A percentile compares a stretch with the other conserved stretches of the same genome.
Conservation (phyloP, 2,113 vertebrate species). For the Thomomys bottae region DNA sequence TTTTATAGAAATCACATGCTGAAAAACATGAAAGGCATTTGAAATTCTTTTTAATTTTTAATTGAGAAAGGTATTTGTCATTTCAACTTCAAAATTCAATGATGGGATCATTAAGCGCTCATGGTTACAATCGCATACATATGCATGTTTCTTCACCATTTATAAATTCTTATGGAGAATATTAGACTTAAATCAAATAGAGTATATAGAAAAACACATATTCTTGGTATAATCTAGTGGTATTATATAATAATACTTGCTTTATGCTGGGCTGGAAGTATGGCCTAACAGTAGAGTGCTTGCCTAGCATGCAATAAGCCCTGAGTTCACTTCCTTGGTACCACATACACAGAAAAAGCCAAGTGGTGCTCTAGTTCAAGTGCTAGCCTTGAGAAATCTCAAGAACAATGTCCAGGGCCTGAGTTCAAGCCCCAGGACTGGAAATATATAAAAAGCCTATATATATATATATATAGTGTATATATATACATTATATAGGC, state of each 20-base stretch:
- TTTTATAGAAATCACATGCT: background rate
- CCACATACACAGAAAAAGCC: too few species aligned
- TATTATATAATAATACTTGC: background rate
- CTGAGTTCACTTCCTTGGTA: too few species aligned
- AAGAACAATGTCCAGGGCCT: too few species aligned
- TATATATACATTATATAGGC: background rate
- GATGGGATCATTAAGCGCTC: background rate
- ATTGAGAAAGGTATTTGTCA: background rate
- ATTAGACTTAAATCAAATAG: conserved; percentile 8
- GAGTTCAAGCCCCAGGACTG: too few species aligned
- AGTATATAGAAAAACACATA: background rate
- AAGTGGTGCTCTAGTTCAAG: too few species aligned
- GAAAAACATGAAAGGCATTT: conserved; percentile 32
- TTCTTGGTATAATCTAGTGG: background rate
- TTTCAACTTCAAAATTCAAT: background rate
- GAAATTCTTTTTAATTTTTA: conserved; percentile 41
- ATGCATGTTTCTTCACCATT: background rate
- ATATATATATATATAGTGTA: too few species aligned
- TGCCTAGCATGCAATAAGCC: too few species aligned
- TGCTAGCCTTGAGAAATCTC: too few species aligned
- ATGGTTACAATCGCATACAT: background rate
- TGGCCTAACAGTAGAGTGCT: too few species aligned
- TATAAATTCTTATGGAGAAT: background rate
- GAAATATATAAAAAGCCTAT: too few species aligned
- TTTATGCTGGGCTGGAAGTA: too few species aligned